A percentile compares a stretch with the other conserved stretches of the same genome.
Conservation (phyloP, 2,797 vertebrate species). For the Lithobates sylvaticus region DNA sequence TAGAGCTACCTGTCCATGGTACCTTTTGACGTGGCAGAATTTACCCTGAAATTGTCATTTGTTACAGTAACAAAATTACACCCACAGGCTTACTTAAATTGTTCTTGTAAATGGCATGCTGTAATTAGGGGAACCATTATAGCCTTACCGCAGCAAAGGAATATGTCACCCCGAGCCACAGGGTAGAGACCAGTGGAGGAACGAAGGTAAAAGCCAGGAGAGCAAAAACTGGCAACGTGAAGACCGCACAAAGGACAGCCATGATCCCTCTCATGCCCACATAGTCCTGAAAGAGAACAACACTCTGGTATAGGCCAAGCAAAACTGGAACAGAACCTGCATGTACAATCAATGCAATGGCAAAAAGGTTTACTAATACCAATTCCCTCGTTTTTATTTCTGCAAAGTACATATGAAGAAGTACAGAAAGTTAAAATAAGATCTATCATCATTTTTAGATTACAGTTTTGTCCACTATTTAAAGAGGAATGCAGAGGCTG, state of each 20-base stretch:
- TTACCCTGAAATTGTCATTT: background rate
- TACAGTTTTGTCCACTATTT: too few species aligned
- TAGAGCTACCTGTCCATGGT: too few species aligned
- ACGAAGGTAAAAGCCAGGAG: slow-evolving; percentile 84
- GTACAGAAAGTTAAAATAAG: background rate
- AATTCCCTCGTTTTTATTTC: background rate
- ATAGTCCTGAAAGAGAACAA: slow-evolving; percentile 72
- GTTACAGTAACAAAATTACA: background rate
- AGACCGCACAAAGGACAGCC: slow-evolving; percentile 73
- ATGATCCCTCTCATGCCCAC: slow-evolving; percentile 81
- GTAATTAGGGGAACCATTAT: background rate
- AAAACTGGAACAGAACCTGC: background rate
- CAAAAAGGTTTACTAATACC: background rate
- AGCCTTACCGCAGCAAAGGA: slow-evolving; percentile 84
- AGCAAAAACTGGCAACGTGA: slow-evolving; percentile 82
- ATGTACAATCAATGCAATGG: background rate
- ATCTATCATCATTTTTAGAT: too few species aligned
- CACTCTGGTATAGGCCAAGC: background rate
- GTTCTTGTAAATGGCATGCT: background rate
- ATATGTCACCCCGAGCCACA: slow-evolving; percentile 84
- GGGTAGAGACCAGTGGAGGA: slow-evolving; percentile 79
- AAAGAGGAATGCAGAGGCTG: too few species aligned
- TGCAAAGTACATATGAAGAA: background rate
- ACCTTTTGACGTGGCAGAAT: too few species aligned
- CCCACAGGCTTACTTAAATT: background rate